These are phyloP conservation scores for Naja naja DNA, from an alignment of 2,113 vertebrate species.

Conservation along the genomic window DNA sequence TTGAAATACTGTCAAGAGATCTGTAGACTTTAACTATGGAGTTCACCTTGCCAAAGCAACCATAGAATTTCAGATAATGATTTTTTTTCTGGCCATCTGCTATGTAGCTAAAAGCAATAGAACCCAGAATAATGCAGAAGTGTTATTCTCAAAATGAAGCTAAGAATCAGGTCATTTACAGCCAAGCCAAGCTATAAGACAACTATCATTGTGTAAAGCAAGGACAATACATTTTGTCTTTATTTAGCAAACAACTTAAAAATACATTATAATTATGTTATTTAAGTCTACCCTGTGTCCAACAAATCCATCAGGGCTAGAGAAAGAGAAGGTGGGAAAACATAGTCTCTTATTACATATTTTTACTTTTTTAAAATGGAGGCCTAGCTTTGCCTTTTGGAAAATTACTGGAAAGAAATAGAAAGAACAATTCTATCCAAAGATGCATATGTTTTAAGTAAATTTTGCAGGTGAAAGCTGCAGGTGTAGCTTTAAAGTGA, in stretches of 20 bases:
- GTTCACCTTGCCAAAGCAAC: conserved; percentile 45
- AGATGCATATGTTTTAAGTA: conserved; percentile 73
- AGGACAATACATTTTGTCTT: conserved; percentile 61
- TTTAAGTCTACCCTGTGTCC: conserved; percentile 35
- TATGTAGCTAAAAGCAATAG: not conserved
- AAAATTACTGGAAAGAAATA: conserved; percentile 73
- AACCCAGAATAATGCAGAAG: conserved; percentile 20
- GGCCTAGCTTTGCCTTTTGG: conserved; percentile 62
- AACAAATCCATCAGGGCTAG: conserved; percentile 73
- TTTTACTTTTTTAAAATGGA: conserved; percentile 48
- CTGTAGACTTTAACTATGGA: conserved; percentile 9
- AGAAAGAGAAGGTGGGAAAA: conserved; percentile 43
- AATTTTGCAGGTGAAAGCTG: conserved; percentile 54
- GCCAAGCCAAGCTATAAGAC: conserved; percentile 57
- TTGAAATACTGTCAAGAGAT: conserved; percentile 40
- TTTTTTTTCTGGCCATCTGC: conserved; percentile 15
- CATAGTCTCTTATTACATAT: not conserved
- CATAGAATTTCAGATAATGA: conserved; percentile 41
- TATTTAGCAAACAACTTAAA: conserved; percentile 65
- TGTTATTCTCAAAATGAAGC: conserved; percentile 43
- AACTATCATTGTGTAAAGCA: conserved; percentile 59
- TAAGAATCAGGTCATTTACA: conserved; percentile 40
- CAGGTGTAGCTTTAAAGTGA: conserved; percentile 77
- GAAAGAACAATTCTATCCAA: conserved; percentile 67
- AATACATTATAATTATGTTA: conserved; percentile 8